Percentiles rank a stretch among this genome's conserved stretches.
phyloP scores from a whole-genome alignment of 2,888 invertebrate species.

The Endotricha flammealis region DNA sequence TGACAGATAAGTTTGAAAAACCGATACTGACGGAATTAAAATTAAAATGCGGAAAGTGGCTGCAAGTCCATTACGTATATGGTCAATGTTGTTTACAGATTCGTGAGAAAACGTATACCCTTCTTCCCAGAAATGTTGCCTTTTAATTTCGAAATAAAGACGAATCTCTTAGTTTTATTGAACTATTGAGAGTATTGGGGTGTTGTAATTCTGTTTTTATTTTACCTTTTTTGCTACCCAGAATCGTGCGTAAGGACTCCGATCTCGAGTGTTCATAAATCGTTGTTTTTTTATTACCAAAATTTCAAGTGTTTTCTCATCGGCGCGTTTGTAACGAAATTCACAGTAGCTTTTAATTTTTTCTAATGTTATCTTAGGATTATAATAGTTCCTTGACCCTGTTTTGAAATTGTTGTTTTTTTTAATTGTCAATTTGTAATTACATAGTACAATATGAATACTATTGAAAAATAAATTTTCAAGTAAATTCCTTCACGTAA shows the following conservation, averaged over 20 bases:
- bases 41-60: too few relatives aligned
- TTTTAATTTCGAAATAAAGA: conserved; percentile 70
- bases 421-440: too few relatives aligned
- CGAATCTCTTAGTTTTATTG: conserved; percentile 64
- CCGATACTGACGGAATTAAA: too few relatives aligned
- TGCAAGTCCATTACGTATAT: not conserved
- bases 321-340: conserved; percentile 27
- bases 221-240: conserved; percentile 45
- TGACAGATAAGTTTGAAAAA: too few relatives aligned
- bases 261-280: conserved; percentile 41
- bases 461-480: too few relatives aligned
- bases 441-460: too few relatives aligned
- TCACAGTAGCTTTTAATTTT: conserved; percentile 40
- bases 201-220: conserved; percentile 35
- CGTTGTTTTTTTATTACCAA: conserved; percentile 37
- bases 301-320: conserved; percentile 37
- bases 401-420: conserved; percentile 2
- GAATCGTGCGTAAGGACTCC: conserved; percentile 36
- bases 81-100: conserved; percentile 2
- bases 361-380: conserved; percentile 11
- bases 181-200: conserved; percentile 55
- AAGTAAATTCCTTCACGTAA: too few relatives aligned
- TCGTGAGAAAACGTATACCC: conserved; percentile 59
- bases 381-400: conserved; percentile 4
- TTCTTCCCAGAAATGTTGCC: conserved; percentile 61